These are phyloP conservation scores for Rhizomys pruinosus DNA, from an alignment of 2,113 vertebrate species.

Conservation along the genomic window DNA sequence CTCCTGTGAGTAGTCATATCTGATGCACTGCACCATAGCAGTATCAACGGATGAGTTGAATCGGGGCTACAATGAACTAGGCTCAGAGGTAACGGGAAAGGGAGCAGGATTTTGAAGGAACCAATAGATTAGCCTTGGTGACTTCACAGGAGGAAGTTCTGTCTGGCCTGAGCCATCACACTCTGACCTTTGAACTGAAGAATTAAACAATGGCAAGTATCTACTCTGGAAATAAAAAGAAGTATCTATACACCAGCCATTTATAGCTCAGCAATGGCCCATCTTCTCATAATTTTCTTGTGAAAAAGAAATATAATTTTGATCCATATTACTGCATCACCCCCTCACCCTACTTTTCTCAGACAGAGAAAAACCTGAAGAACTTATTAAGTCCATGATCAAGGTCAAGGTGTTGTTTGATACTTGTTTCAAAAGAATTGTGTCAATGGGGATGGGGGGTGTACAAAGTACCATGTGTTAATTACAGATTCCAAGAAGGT, in stretches of 20 bases:
- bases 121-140: not conserved
- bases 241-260: not conserved
- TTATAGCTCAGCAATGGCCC: not conserved
- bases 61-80: not conserved
- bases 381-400: not conserved
- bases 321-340: not conserved
- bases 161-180: not conserved
- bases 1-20: not conserved
- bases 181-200: not conserved
- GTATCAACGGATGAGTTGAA: not conserved
- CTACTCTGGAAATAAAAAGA: not conserved
- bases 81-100: not conserved
- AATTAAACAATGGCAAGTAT: not conserved
- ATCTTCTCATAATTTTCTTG: constrained; percentile 18
- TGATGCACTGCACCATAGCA: not conserved
- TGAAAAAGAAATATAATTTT: constrained; percentile 32
- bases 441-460: not conserved
- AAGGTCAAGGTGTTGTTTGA: constrained; percentile 30
- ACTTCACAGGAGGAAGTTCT: not conserved
- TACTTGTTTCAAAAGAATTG: not conserved
- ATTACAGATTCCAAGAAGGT: not conserved
- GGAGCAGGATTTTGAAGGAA: not conserved
- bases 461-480: not conserved
- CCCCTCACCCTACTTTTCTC: not conserved
- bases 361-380: constrained; percentile 3